Evolutionary conservation across 2,888 invertebrate species (phyloP).

Genomic region (Xanthorhoe designata): DNA sequence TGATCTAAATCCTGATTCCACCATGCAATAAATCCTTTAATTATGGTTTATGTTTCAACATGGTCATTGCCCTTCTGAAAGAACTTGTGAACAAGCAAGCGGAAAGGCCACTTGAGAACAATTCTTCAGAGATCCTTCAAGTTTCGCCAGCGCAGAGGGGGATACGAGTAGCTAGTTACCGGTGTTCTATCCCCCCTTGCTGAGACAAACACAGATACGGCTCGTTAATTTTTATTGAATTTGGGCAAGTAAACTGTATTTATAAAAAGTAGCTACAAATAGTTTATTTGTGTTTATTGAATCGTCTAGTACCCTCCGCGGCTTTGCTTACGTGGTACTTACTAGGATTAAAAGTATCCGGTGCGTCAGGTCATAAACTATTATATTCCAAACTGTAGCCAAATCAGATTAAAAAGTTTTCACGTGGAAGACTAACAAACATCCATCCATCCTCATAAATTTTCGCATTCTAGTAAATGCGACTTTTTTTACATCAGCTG

Average conservation of each 20-base stretch:
- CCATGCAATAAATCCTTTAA: neutral
- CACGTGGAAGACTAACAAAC: too few species aligned
- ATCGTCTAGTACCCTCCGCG: too few species aligned
- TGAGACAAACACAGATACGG: constrained; percentile 9
- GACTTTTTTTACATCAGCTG: too few species aligned
- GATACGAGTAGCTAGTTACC: constrained; percentile 22
- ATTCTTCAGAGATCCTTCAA: constrained; percentile 21
- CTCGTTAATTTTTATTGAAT: constrained; percentile 8
- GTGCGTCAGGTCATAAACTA: too few species aligned
- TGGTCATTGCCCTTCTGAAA: neutral
- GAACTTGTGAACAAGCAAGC: neutral
- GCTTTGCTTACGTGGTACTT: too few species aligned
- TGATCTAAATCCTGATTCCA: neutral
- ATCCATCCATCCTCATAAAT: too few species aligned
- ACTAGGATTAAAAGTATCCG: too few species aligned
- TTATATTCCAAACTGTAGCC: too few species aligned
- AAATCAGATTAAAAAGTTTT: too few species aligned
- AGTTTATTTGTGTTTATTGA: too few species aligned
- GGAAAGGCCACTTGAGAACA: constrained; percentile 17
- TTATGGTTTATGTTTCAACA: neutral
- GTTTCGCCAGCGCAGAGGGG: constrained; percentile 23
- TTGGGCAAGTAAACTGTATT: constrained; percentile 5
- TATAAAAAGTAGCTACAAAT: neutral
- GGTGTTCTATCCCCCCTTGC: constrained; percentile 7
- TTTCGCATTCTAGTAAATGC: too few species aligned